A percentile compares a stretch with the other conserved stretches of the same genome.
Evolutionary conservation across 2,888 invertebrate genomes (phyloP).

Genomic region (Drosophila infuscata): DNA sequence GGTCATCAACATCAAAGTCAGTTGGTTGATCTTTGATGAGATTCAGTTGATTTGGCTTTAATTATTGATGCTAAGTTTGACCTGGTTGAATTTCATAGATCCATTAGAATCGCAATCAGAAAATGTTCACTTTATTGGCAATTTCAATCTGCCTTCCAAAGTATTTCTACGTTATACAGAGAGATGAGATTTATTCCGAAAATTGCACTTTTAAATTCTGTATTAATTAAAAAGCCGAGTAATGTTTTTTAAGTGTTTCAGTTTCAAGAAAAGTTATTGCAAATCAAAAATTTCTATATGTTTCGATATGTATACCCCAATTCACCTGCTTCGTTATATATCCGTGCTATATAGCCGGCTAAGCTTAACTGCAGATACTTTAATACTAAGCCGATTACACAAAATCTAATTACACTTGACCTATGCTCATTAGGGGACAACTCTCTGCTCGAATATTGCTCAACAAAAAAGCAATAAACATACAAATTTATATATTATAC

Average conservation of each 20-base stretch:
- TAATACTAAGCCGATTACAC: constrained; percentile 61
- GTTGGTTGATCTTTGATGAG: constrained; percentile 18
- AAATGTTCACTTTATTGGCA: neutral
- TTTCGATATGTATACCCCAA: too few relatives aligned
- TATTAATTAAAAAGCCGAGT: neutral
- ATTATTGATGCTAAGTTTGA: neutral
- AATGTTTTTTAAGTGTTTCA: neutral
- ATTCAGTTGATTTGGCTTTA: neutral
- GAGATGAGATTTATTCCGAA: neutral
- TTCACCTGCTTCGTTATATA: neutral
- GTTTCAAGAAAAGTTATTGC: neutral
- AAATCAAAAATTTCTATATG: neutral
- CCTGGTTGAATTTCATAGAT: neutral
- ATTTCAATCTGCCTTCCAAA: neutral
- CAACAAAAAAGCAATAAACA: constrained; percentile 31
- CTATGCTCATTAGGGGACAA: constrained; percentile 57
- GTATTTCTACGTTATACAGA: neutral
- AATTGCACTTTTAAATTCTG: too few relatives aligned
- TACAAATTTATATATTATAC: constrained; percentile 29
- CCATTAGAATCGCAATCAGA: neutral
- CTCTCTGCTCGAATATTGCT: constrained; percentile 14
- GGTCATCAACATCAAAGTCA: constrained; percentile 21
- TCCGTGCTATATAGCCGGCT: neutral
- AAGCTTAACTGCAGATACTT: constrained; percentile 4
- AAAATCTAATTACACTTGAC: constrained; percentile 67